Base-by-base conservation (phyloP, 2,113 vertebrate genomes). In the Crotophaga sulcirostris region DNA sequence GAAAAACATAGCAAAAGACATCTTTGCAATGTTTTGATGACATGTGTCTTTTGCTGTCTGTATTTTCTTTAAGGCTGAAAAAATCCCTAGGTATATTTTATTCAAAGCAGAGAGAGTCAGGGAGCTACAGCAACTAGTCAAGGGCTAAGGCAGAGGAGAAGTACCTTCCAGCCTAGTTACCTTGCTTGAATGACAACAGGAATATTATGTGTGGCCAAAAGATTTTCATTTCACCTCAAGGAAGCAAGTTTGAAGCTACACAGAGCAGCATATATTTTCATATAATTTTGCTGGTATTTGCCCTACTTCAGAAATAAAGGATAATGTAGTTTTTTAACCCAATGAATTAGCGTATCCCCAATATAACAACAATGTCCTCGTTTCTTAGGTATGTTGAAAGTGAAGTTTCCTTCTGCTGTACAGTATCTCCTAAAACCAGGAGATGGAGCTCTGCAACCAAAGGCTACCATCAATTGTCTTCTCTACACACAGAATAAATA, bases 391-490 rank as follows among this genome's bases (percentile, higher is more conserved):
- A 26, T 77, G 74, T 80, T 84, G 64, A 55, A 93, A 79, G 80
- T 2, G 1, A 80, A 7, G 4, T 91, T 85, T 79, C 19, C 25
- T 66, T 40, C 16, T 14, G 24, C 45, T 2, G 1, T 49, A 38
- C 78, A 87, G 0, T 87, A 44, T 63, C 77, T 83, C 40, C 42
- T 42, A 51, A 70, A 62, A 66, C 96, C 96, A 96, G 90, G 63
- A 97, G 96, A 80, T 96, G 96, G 95, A 96, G 96, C 95, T 52
- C 87, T 95, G 52, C 59, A 77, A 67, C 84, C 51, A 51, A 83
- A 85, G 51, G 82, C 58, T 54, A 6, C 20, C 11, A 3, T 8
- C 73, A 13, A 0, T 23, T 72, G 29, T 69, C 42, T 55, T 56
- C 25, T 63, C 44, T 66, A 31, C 11, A 21, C 3, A 1, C 23